These are phyloP conservation scores for Bombus pyrosoma DNA, from an alignment of 1,140 invertebrate genomes.

Conservation along the genomic window DNA sequence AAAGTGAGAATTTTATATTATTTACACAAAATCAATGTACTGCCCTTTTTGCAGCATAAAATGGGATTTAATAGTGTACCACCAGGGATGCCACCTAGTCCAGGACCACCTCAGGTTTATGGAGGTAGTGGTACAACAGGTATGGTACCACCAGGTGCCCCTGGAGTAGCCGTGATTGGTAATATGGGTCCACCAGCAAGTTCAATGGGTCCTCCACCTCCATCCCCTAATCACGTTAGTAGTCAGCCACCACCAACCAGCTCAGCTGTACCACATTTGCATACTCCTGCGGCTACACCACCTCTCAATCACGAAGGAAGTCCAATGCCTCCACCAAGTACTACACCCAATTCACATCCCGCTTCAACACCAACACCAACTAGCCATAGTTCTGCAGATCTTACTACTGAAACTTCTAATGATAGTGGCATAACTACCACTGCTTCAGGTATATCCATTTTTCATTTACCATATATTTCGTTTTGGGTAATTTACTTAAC, in stretches of 20 bases:
- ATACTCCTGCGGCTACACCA: slow-evolving; percentile 76
- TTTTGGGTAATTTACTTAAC: not conserved
- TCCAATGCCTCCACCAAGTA: slow-evolving; percentile 85
- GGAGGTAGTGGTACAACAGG: slow-evolving; percentile 76
- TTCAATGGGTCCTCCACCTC: slow-evolving; percentile 82
- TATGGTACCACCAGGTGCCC: slow-evolving; percentile 82
- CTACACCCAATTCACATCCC: slow-evolving; percentile 84
- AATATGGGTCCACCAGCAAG: slow-evolving; percentile 80
- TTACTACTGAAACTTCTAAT: slow-evolving; percentile 82
- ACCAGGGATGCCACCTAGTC: slow-evolving; percentile 78
- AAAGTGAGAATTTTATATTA: not conserved
- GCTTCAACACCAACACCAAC: slow-evolving; percentile 73
- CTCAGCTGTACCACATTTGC: slow-evolving; percentile 79
- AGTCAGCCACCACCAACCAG: slow-evolving; percentile 81
- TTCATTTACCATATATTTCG: slow-evolving; percentile 46
- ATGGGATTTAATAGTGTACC: slow-evolving; percentile 80
- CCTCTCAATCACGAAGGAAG: slow-evolving; percentile 83
- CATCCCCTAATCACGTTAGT: slow-evolving; percentile 84
- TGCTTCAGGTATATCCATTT: slow-evolving; percentile 79
- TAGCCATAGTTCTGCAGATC: slow-evolving; percentile 76
- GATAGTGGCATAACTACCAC: slow-evolving; percentile 85
- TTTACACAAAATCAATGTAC: not conserved
- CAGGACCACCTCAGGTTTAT: slow-evolving; percentile 80
- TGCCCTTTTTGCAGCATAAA: slow-evolving; percentile 75
- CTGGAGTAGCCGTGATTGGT: slow-evolving; percentile 76